Evolutionary conservation across 2,797 vertebrate genomes (phyloP), one percentile per base, ranked within the genome.

Genomic region (Paguma larvata): DNA sequence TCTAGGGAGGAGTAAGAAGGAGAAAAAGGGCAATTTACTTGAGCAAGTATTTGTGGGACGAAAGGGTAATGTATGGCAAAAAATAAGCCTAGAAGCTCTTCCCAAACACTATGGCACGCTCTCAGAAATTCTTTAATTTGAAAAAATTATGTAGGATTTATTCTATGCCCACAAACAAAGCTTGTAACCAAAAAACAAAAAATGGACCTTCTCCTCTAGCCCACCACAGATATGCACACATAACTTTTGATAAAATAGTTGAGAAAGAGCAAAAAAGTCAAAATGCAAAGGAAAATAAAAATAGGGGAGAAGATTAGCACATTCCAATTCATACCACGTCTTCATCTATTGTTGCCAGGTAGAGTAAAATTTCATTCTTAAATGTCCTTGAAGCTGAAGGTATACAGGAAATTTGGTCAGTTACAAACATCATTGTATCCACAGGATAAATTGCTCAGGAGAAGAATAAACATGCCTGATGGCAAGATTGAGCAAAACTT

Each of bases 71-170:
- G 5, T 3, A 21, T 27, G 9, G 75, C 59, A 75, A 48, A 95
- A 84, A 84, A 41, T 67, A 89, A 72, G 13, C 91, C 59, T 18
- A 83, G 30, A 70, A 59, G 30, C 25, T 41, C n/a, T 12, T 25
- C 8, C n/a, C 12, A 78, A 91, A 41, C 16, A 63, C 63, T 46
- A 23, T 15, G 5, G 7, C 34, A 67, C 51, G 63, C 3, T 75
- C 44, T 59, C 59, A 94, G 63, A 93, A 86, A 77, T 38, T 73
- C 51, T 92, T 90, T 62, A 67, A 83, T 68, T 63, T 92, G 82
- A 88, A 95, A 97, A 13, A 77, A 85, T 62, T 62, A 62, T 48
- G 59, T 48, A 30, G 9, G 13, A 78, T 44, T 56, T 79, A n/a
- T 46, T 63, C 4, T 51, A 41, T 16, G 9, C 34, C 51, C 23